phyloP scores from a whole-genome alignment of 2,888 invertebrate species.

The Euspilapteryx auroguttella region DNA sequence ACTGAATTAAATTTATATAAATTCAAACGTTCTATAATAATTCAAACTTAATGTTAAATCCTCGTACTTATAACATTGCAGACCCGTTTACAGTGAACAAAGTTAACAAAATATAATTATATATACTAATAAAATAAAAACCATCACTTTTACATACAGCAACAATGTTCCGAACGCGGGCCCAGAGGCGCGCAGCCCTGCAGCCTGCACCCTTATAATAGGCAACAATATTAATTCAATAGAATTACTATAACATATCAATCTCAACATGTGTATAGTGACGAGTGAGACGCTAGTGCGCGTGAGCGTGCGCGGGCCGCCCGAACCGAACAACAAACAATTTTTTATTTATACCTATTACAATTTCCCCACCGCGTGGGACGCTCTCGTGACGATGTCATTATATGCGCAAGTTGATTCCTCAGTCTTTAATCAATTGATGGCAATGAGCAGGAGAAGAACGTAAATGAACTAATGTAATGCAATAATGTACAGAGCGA shows the following conservation, averaged over 20 bases:
- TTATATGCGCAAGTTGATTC: slow-evolving; percentile 57
- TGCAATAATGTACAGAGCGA: slow-evolving; percentile 52
- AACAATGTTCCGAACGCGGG: no score
- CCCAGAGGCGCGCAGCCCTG: no score
- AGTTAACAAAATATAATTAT: slow-evolving; percentile 46
- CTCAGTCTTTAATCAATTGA: slow-evolving; percentile 61
- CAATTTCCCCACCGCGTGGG: slow-evolving; percentile 38
- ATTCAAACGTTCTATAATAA: no score
- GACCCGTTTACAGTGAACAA: slow-evolving; percentile 55
- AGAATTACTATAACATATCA: slow-evolving; percentile 61
- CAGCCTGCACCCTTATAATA: no score
- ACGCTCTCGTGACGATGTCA: slow-evolving; percentile 54
- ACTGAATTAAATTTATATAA: slow-evolving; percentile 53
- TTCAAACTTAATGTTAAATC: slow-evolving; percentile 46
- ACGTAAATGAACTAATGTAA: slow-evolving; percentile 54
- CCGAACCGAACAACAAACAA: slow-evolving; percentile 17
- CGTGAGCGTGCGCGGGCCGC: slow-evolving; percentile 11
- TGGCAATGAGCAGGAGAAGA: slow-evolving; percentile 56
- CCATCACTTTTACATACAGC: slow-evolving; percentile 36
- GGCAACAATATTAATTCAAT: slow-evolving; percentile 59
- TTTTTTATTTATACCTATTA: slow-evolving; percentile 41
- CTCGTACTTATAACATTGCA: slow-evolving; percentile 50
- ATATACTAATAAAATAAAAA: slow-evolving; percentile 43
- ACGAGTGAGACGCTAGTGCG: slow-evolving; percentile 39
- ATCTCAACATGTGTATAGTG: slow-evolving; percentile 60